Evolutionary conservation across 2,113 vertebrate genomes (phyloP), one percentile per base, ranked within the genome.

Genomic region (Meriones unguiculatus): DNA sequence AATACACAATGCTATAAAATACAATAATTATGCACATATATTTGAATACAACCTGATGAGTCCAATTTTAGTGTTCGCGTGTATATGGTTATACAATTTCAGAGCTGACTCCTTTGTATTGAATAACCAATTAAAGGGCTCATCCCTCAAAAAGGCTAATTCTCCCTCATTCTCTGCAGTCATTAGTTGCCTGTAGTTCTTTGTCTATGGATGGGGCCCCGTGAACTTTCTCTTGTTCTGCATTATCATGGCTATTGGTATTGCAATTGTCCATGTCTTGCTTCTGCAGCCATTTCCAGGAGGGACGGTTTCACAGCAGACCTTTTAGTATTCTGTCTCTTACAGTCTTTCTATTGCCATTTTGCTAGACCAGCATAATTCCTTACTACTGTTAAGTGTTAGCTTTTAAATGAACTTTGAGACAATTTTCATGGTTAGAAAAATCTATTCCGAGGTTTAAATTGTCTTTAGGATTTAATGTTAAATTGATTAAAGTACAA

Each of bases 401-500:
- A 65, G 24, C 41, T 85, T 85, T 46, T 30, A 46, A 65, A 30
- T 85, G 38, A 65, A 46, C 59, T 46, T 22, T 69, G 64, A 86
- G 64, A 52, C 25, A 35, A 76, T 70, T 86, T 22, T 82, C 84
- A 69, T 72, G 24, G 11, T 94, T 62, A 96, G 59, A 54, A 70
- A 54, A 64, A 13, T 86, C 65, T 65, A 89, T 95, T 93, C 50
- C 69, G 52, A 82, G 7, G 5, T 87, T 91, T 67, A 72, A 70
- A 81, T 59, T 81, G 65, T 15, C 25, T 92, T 91, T 94, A 64
- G 22, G 86, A 87, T 76, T 72, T 95, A 76, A 65, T 81, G 20
- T 94, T 89, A 86, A 80, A 76, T 64, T 88, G 84, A 69, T 89
- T 80, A 88, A 76, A 90, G 35, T 14, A 75, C 52, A 96, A 91